A percentile compares a stretch with the other conserved stretches of the same genome.
These are phyloP conservation scores for Coregonus clupeaformis DNA, from an alignment of 2,113 vertebrate genomes.

Conservation along the genomic window DNA sequence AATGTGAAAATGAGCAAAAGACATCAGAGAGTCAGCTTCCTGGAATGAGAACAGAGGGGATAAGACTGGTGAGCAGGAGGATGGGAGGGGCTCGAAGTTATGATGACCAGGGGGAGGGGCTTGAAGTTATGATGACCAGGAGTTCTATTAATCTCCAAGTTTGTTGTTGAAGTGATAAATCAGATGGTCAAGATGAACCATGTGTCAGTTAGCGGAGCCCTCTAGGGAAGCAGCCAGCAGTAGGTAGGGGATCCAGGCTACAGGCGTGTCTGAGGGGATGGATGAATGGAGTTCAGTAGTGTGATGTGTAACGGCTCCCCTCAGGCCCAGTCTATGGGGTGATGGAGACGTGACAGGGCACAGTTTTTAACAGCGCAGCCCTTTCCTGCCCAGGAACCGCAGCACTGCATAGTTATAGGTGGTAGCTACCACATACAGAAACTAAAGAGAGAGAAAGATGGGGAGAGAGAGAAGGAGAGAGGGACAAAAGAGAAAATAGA, in stretches of 20 bases:
- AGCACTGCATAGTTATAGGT: constrained; percentile 98
- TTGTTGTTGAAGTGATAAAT: constrained; percentile 41
- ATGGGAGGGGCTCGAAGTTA: constrained; percentile 14
- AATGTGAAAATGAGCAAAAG: constrained; percentile 53
- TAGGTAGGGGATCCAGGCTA: constrained; percentile 37
- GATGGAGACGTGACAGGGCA: constrained; percentile 27
- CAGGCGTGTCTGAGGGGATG: constrained; percentile 37
- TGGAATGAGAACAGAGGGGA: constrained; percentile 14
- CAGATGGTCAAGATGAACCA: constrained; percentile 26
- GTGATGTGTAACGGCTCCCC: constrained; percentile 38
- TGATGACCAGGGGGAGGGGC: background rate
- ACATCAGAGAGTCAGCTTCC: constrained; percentile 54
- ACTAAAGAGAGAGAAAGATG: constrained; percentile 61
- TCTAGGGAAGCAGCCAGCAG: constrained; percentile 35
- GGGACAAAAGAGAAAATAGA: background rate
- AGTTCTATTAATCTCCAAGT: constrained; percentile 59
- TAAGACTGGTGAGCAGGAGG: constrained; percentile 33
- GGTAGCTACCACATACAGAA: constrained; percentile 89
- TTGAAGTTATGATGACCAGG: constrained; percentile 15
- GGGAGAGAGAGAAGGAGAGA: background rate
- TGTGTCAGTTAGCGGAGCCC: constrained; percentile 45
- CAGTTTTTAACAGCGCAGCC: constrained; percentile 82
- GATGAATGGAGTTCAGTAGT: constrained; percentile 28
- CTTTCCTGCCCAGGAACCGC: constrained; percentile 93
- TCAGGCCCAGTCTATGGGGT: constrained; percentile 26